Conservation (phyloP, 2,113 vertebrate genomes). For the Corapipo altera region DNA sequence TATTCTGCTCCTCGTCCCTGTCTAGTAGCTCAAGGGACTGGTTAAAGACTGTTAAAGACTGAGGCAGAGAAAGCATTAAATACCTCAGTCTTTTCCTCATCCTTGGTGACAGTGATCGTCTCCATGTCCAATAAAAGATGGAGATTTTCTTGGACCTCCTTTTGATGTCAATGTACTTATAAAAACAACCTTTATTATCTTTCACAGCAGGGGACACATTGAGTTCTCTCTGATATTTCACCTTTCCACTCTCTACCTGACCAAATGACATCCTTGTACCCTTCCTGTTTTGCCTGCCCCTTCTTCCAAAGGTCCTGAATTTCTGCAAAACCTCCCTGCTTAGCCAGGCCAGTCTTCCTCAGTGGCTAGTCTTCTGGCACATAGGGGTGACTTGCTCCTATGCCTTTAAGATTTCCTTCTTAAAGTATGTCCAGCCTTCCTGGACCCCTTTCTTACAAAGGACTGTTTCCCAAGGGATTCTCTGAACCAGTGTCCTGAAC, state of each 20-base stretch:
- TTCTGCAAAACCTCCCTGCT: not conserved
- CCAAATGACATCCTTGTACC: fast-evolving
- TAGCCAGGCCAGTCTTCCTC: not conserved
- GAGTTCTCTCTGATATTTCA: not conserved
- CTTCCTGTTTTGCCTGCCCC: not conserved
- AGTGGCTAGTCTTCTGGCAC: not conserved
- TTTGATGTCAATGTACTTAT: not conserved
- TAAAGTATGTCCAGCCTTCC: not conserved
- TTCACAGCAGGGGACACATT: not conserved
- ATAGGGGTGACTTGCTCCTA: not conserved
- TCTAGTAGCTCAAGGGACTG: not conserved
- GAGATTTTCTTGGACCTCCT: not conserved
- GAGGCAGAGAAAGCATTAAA: not conserved
- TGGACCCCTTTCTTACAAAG: no score
- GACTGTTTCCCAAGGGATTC: not conserved
- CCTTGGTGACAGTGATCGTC: not conserved
- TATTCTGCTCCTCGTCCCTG: not conserved
- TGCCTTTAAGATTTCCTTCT: not conserved
- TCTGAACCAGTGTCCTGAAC: not conserved
- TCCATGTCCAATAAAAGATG: not conserved
- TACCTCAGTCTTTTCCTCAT: not conserved
- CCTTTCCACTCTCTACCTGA: not conserved
- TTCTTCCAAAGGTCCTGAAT: not conserved
- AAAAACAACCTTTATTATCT: not conserved
- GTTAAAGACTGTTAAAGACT: not conserved